These are phyloP conservation scores for Rhamphomyia laevipes DNA, from an alignment of 2,888 invertebrate species.

Conservation along the genomic window DNA sequence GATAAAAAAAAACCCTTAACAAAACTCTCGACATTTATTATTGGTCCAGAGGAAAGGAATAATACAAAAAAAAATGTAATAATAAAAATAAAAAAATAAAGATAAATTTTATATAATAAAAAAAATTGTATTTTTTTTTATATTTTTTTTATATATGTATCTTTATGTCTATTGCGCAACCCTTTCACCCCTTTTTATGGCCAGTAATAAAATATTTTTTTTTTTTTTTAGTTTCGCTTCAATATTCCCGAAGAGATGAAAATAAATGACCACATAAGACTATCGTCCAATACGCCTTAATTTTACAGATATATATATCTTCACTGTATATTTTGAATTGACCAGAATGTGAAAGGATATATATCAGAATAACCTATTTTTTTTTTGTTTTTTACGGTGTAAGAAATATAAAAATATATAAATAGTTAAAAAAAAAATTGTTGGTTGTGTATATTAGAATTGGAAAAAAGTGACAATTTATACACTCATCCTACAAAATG, in stretches of 20 bases:
- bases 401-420: too few species aligned
- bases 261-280: background rate
- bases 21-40: background rate
- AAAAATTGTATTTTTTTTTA: background rate
- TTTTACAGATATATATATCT: too few species aligned
- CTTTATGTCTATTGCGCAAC: background rate
- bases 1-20: background rate
- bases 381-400: too few species aligned
- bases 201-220: background rate
- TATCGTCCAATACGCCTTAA: background rate
- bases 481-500: too few species aligned
- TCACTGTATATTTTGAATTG: too few species aligned
- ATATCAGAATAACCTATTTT: too few species aligned
- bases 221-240: background rate
- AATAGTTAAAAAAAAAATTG: too few species aligned
- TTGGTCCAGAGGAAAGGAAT: background rate
- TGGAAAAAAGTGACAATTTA: too few species aligned
- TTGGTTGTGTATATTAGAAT: too few species aligned
- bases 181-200: conserved; percentile 1
- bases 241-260: background rate
- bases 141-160: background rate
- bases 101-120: background rate
- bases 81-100: background rate
- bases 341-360: too few species aligned
- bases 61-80: background rate